Base-by-base conservation (phyloP, 2,797 vertebrate species). In the Rhinella marina region DNA sequence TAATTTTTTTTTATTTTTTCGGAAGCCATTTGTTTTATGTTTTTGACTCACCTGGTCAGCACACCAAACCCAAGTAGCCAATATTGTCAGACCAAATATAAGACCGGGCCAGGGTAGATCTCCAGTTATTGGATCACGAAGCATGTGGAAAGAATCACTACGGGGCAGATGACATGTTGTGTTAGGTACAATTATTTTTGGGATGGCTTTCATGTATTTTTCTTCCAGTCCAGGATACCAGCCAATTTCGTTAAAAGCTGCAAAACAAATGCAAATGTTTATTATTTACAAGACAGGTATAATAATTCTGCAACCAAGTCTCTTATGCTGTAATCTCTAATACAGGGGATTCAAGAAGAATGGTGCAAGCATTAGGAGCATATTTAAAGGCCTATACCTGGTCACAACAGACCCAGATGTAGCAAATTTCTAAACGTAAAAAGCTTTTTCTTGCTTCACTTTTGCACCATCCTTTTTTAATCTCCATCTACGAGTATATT, bases 51-150 rank as follows among this genome's bases (percentile, higher is more conserved):
- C 98, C 98, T 99, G 98, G 90, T 99, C 97, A 3, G 96, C 95
- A 90, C 98, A 99, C 97, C 97, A 98, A 91, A 94, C 96, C 97
- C 97, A 98, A 13, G 96, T 95, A 85, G 96, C 94, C 90, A 98
- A 90, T 14, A 98, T 94, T 0, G 96, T 96, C 82, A 98, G 96
- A 0, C 97, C 97, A 17, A 98, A 97, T 50, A 97, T 56, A 88
- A 98, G 94, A 7, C 95, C 96, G 7, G 97, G 98, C 98, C 98
- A 99, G 7, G 98, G 98, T 85, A 99, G 86, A 89, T 99, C 98
- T 73, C 96, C 97, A 0, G 92, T 95, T 90, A 98, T 50, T 0
- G 98, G 95, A 89, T 99, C 95, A 89, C 98, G 95, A 81, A 99
- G 90, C 92, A 99, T 90, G 88, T 94, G 95, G 93, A 99, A 99